Evolutionary conservation across 2,113 vertebrate species (phyloP).

Genomic region (Campylomormyrus numenius): DNA sequence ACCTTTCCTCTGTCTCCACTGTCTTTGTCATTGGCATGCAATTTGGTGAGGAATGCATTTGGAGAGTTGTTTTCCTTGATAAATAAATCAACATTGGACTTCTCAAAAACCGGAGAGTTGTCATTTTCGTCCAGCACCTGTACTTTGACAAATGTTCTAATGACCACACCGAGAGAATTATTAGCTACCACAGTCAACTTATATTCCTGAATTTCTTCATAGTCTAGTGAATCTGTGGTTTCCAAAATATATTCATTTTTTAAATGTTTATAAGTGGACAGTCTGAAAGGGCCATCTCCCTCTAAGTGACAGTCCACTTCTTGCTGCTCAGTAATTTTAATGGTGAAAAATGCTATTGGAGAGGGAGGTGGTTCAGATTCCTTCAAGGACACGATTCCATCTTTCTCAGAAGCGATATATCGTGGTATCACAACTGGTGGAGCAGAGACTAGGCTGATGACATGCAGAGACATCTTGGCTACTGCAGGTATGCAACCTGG

Average conservation of each 20-base stretch:
- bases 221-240: slow-evolving; percentile 81
- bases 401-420: slow-evolving; percentile 81
- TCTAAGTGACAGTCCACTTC: slow-evolving; percentile 77
- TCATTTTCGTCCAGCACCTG: slow-evolving; percentile 90
- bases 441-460: slow-evolving; percentile 74
- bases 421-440: slow-evolving; percentile 78
- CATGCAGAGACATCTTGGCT: slow-evolving; percentile 67
- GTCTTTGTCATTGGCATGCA: slow-evolving; percentile 84
- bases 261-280: slow-evolving; percentile 76
- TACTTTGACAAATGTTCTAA: slow-evolving; percentile 72
- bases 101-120: slow-evolving; percentile 82
- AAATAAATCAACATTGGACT: slow-evolving; percentile 74
- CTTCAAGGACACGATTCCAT: slow-evolving; percentile 80
- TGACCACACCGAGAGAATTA: slow-evolving; percentile 64
- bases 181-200: slow-evolving; percentile 77
- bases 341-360: slow-evolving; percentile 88
- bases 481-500: slow-evolving; percentile 87
- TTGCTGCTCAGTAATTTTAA: slow-evolving; percentile 75
- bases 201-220: slow-evolving; percentile 74
- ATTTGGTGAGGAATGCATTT: slow-evolving; percentile 79
- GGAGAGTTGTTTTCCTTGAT: slow-evolving; percentile 91
- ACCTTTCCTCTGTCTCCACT: slow-evolving; percentile 76
- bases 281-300: slow-evolving; percentile 76
- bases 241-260: slow-evolving; percentile 87
- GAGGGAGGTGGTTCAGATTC: slow-evolving; percentile 82